phyloP scores from a whole-genome alignment of 2,113 vertebrate genomes.

The Microcebus lehilahytsara region DNA sequence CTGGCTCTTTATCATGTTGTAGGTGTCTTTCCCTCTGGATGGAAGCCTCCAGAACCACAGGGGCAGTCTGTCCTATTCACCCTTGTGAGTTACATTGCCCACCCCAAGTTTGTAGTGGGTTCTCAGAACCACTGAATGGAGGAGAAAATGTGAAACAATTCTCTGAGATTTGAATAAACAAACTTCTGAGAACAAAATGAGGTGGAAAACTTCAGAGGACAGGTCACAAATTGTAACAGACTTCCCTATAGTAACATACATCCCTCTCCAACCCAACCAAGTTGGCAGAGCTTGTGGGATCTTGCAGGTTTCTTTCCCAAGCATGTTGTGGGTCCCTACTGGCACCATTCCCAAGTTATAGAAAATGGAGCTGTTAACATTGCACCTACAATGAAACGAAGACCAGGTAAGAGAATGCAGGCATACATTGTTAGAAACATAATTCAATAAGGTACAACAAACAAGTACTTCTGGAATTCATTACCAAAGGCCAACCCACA shows the following conservation, averaged over 20 bases:
- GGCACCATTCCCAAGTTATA: not conserved
- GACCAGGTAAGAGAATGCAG: not conserved
- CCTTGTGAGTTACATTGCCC: not conserved
- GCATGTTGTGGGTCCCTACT: not conserved
- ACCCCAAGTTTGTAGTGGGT: not conserved
- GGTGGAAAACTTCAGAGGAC: not conserved
- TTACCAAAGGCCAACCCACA: not conserved
- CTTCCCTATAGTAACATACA: not conserved
- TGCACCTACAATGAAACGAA: not conserved
- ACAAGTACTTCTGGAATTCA: not conserved
- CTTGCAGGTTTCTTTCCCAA: not conserved
- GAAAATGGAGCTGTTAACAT: not conserved
- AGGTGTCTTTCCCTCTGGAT: not conserved
- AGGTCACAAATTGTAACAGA: not conserved
- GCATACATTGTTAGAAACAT: not conserved
- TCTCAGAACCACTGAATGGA: not conserved
- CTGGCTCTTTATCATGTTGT: too few relatives aligned
- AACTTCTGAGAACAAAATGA: not conserved
- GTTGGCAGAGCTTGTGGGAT: not conserved
- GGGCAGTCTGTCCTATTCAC: not conserved
- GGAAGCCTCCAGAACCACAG: not conserved
- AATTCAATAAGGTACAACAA: not conserved
- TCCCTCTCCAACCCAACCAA: not conserved
- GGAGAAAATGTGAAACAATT: not conserved
- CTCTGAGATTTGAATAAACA: not conserved